Base-by-base conservation (phyloP, 2,888 invertebrate species). In the Synanthedon tipuliformis region DNA sequence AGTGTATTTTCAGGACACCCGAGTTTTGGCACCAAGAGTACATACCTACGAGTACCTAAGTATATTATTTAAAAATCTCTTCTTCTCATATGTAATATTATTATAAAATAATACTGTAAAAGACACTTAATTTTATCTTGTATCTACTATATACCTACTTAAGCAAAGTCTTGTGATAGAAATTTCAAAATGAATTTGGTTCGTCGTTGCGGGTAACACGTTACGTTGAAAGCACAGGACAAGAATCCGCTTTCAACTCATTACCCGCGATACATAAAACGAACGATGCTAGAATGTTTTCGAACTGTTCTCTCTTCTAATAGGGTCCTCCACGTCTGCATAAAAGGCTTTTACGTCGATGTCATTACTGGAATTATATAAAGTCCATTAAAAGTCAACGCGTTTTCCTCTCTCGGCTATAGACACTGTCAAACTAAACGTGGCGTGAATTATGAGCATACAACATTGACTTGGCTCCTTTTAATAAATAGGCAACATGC, bases 231-330 rank as follows among this genome's bases (percentile, higher is more conserved):
- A 57, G 58, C 54, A 51, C 53, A 53, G 55, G 53, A 58, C 58
- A 58, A 57, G 58, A 53, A 55, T 58, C 58, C 53, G 56, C 58
- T 58, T 55, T 58, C 57, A 58, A 58, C 58, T 58, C 58, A 58
- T 58, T 58, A 57, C 55, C 53, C 45, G 50, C 40, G 40, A 45
- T 51, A 52, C 49, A 49, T 51, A 51, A 51, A 54, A 45, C 54
- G 52, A 55, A 55, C 52, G 50, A 50, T 50, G 55, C 51, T 53
- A 52, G 41, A 50, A 51, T 50, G 51, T 55, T 55, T 48, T 40
- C 53, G 53, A 50, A 53, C 50, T 13, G 50, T 51, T 40, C 50
- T 53, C 15, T 45, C 48, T 3, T 50, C 41, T 55, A 53, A 53
- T 53, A 53, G 53, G 55, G 50, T 52, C 51, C 45, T 45, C 53